Conservation (phyloP, 2,113 vertebrate species). For the Sigmodon hispidus region DNA sequence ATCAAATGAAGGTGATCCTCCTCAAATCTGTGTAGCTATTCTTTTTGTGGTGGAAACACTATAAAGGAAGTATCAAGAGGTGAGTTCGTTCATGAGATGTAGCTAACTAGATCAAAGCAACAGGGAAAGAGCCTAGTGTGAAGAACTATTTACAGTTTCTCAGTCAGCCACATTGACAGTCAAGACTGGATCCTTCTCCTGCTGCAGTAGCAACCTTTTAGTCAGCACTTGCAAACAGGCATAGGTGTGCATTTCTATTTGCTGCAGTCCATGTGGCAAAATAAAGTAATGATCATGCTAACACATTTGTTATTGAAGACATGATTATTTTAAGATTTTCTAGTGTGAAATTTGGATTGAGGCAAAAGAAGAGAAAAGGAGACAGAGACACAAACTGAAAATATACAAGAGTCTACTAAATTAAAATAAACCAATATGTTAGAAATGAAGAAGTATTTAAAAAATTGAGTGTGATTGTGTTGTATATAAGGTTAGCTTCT, state of each 20-base stretch:
- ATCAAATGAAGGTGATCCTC: slow-evolving; percentile 84
- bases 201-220: fast-evolving
- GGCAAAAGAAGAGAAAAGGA: background rate
- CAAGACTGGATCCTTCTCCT: background rate
- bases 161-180: slow-evolving; percentile 2
- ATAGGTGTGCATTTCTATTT: background rate
- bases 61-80: background rate
- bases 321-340: slow-evolving; percentile 76
- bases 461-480: slow-evolving; percentile 79
- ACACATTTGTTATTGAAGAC: slow-evolving; percentile 60
- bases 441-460: slow-evolving; percentile 82
- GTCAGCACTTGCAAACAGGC: background rate
- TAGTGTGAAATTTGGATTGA: slow-evolving; percentile 76
- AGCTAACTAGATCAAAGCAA: slow-evolving; percentile 75
- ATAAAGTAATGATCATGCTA: slow-evolving; percentile 70
- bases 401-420: slow-evolving; percentile 82
- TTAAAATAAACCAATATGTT: slow-evolving; percentile 79
- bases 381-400: slow-evolving; percentile 74
- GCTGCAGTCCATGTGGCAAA: background rate
- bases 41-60: background rate
- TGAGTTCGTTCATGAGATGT: slow-evolving; percentile 64
- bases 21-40: slow-evolving; percentile 71
- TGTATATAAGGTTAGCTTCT: slow-evolving; percentile 80
- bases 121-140: slow-evolving; percentile 58
- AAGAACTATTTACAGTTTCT: slow-evolving; percentile 44